phyloP scores from a whole-genome alignment of 1,140 invertebrate genomes.

The Heterodera schachtii region DNA sequence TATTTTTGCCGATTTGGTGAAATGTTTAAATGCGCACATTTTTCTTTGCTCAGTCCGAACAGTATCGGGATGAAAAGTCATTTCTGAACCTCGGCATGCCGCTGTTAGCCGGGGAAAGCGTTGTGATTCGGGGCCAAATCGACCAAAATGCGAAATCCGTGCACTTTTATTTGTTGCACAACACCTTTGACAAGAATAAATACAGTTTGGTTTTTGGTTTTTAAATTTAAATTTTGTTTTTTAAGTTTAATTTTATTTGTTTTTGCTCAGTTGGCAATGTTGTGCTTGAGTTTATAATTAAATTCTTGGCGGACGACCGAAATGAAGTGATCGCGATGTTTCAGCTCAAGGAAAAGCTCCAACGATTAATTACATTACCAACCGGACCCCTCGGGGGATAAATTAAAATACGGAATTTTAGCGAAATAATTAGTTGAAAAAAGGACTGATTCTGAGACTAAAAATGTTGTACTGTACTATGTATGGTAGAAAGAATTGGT shows the following conservation, averaged over 20 bases:
- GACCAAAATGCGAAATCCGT: neutral
- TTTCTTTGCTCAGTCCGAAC: too few relatives aligned
- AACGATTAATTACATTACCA: too few relatives aligned
- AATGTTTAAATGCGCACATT: too few relatives aligned
- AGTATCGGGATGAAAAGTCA: too few relatives aligned
- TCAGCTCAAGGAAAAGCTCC: neutral
- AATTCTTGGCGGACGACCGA: neutral
- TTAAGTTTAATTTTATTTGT: neutral
- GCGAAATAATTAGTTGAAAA: too few relatives aligned
- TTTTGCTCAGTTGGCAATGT: neutral
- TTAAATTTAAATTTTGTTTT: too few relatives aligned
- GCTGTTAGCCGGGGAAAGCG: neutral
- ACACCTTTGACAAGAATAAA: neutral
- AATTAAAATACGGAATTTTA: too few relatives aligned
- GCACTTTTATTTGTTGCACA: neutral
- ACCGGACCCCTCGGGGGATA: too few relatives aligned
- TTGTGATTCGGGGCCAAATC: neutral
- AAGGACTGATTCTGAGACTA: too few relatives aligned
- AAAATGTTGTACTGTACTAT: too few relatives aligned
- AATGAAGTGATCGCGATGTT: neutral
- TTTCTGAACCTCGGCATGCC: neutral
- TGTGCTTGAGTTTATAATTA: neutral
- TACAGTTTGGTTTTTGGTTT: neutral
- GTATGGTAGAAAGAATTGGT: too few relatives aligned
- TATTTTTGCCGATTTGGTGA: too few relatives aligned